Conservation (phyloP, 2,888 invertebrate species). For the Apodemia zela region DNA sequence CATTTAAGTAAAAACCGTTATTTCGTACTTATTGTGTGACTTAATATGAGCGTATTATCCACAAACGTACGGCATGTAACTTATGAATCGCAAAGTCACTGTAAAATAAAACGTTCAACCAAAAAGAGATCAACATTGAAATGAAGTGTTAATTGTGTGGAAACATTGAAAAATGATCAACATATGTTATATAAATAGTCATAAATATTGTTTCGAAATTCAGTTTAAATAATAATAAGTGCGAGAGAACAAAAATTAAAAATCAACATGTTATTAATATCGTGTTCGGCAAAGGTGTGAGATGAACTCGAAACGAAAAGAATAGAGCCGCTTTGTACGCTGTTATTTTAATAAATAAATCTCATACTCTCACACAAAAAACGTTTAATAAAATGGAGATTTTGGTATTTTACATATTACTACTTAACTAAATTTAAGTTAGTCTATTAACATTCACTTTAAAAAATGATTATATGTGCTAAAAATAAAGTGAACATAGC, state of each 20-base stretch:
- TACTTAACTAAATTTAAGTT: no score
- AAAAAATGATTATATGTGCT: no score
- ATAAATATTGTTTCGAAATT: constrained; percentile 76
- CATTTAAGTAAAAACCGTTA: no score
- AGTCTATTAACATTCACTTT: no score
- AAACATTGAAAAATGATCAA: constrained; percentile 79
- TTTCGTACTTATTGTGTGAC: no score
- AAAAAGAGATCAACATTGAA: constrained; percentile 70
- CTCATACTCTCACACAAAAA: no score
- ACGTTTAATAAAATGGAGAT: no score
- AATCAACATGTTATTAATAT: constrained; percentile 79
- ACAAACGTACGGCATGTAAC: not conserved
- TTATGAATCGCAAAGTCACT: constrained; percentile 20
- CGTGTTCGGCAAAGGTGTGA: constrained; percentile 72
- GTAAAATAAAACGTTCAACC: constrained; percentile 37
- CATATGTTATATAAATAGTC: constrained; percentile 80
- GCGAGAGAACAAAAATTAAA: constrained; percentile 75
- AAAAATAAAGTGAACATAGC: no score
- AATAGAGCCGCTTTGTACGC: constrained; percentile 40
- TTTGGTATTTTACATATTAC: no score
- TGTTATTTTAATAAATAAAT: not conserved
- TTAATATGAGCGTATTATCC: not conserved
- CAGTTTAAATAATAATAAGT: constrained; percentile 80
- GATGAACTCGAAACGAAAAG: constrained; percentile 51
- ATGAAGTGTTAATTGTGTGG: constrained; percentile 79